These are phyloP conservation scores for Uloborus plumipes DNA, from an alignment of 2,888 invertebrate species.

Conservation along the genomic window DNA sequence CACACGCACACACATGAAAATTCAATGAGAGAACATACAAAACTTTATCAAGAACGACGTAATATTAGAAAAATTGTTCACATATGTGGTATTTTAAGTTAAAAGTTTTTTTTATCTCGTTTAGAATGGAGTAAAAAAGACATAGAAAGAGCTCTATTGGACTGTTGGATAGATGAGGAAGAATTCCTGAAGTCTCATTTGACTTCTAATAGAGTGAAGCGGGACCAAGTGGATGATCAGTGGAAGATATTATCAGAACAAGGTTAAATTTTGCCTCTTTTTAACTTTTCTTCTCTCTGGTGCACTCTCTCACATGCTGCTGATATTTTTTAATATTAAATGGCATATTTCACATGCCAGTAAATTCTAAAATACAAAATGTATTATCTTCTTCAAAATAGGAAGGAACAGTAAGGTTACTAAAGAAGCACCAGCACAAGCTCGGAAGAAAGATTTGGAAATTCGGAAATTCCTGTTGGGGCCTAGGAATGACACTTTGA, in stretches of 20 bases:
- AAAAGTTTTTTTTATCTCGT: background rate
- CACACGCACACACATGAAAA: no score
- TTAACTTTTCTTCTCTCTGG: no score
- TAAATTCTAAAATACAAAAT: no score
- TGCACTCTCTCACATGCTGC: no score
- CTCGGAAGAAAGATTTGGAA: background rate
- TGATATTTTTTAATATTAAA: no score
- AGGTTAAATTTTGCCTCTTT: background rate
- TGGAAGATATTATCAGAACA: slow-evolving; percentile 3
- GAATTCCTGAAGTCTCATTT: background rate
- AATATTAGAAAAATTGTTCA: background rate
- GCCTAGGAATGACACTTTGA: background rate
- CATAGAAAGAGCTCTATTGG: background rate
- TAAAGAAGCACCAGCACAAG: slow-evolving; percentile 1
- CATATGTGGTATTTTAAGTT: background rate
- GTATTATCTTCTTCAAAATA: background rate
- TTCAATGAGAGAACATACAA: no score
- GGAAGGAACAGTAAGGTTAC: background rate
- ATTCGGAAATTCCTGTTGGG: background rate
- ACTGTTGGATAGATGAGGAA: background rate
- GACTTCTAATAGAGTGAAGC: background rate
- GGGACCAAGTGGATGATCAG: background rate
- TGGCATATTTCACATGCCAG: no score
- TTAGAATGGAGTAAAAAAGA: slow-evolving; percentile 2
- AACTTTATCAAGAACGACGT: background rate